A percentile compares a stretch with the other conserved stretches of the same genome.
Evolutionary conservation across 2,113 vertebrate genomes (phyloP).

Genomic region (Geothlypis trichas): DNA sequence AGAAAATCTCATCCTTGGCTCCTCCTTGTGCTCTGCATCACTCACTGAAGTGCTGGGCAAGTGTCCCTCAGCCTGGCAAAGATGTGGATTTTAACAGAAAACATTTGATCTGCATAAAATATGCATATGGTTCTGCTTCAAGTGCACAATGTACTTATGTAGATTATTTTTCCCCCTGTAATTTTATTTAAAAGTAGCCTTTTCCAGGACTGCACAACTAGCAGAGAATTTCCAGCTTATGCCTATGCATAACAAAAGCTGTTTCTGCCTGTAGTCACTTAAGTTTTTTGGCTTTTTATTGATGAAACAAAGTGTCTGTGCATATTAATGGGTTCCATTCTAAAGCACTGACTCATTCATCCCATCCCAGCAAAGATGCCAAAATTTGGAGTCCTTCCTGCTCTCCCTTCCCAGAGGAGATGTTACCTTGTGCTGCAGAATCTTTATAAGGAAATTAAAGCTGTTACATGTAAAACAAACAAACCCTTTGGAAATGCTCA

Average conservation of each 20-base stretch:
- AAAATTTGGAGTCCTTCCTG: slow-evolving; percentile 22
- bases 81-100: not conserved
- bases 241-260: slow-evolving; percentile 11
- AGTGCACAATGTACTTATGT: slow-evolving; percentile 31
- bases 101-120: not conserved
- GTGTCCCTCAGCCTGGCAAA: not conserved
- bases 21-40: not conserved
- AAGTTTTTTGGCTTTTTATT: not conserved
- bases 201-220: not conserved
- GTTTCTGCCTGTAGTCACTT: slow-evolving; percentile 9
- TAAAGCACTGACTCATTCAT: not conserved
- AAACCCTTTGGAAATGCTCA: not conserved
- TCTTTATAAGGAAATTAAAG: slow-evolving; percentile 57
- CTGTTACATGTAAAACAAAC: slow-evolving; percentile 1
- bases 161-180: not conserved
- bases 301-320: slow-evolving; percentile 19
- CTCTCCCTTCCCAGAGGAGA: not conserved
- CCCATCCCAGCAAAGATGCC: not conserved
- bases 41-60: not conserved
- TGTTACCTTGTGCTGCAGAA: not conserved
- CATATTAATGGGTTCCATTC: not conserved
- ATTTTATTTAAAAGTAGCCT: slow-evolving; percentile 43
- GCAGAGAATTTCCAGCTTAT: not conserved
- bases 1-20: not conserved
- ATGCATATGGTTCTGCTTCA: not conserved